Evolutionary conservation across 1,140 invertebrate genomes (phyloP), one percentile per base, ranked within the genome.

Genomic region (Trichoplusia ni): DNA sequence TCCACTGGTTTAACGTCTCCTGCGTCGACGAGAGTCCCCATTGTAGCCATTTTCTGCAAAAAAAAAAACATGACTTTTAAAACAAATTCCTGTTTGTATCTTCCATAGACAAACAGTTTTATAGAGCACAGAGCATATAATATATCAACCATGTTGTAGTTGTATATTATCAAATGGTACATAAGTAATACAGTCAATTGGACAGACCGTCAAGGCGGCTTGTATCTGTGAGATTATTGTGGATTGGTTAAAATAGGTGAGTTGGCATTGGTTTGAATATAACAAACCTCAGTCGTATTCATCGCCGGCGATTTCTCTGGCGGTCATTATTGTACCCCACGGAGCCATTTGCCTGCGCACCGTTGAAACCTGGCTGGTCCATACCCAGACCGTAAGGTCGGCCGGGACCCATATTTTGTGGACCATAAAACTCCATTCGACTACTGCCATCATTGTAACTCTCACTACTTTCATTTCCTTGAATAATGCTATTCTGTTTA

Each of bases 271-370:
- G 87, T 85, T 84, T 83, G 77, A 88, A 83, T 80, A 66, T 79
- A 86, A 90, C 88, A 90, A 90, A 90, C 88, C 88, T 90, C 88
- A 67, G 64, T 72, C 53, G 67, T 72, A 69, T 83, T 87, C 85
- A 87, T 77, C 84, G 84, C 70, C 84, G 85, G 79, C 82, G 86
- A 82, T 89, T 87, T 73, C 82, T 84, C 88, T 89, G 88, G 85
- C 88, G 88, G 86, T 88, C 84, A 74, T 82, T 80, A 74, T 79
- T 77, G 80, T 90, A 90, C 84, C 88, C 86, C 88, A 88, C 78
- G 81, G 88, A 86, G 79, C 86, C 86, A 76, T 84, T 82, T 19
- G 79, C 77, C 81, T 67, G 71, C 82, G 84, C 81, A 77, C 74
- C 72, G 58, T 79, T 80, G 51, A 49, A 66, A 68, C 68, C 67